Percentiles rank a stretch among this genome's conserved stretches.
These are phyloP conservation scores for Temnothorax unifasciatus DNA, from an alignment of 2,888 invertebrate genomes.

Conservation along the genomic window DNA sequence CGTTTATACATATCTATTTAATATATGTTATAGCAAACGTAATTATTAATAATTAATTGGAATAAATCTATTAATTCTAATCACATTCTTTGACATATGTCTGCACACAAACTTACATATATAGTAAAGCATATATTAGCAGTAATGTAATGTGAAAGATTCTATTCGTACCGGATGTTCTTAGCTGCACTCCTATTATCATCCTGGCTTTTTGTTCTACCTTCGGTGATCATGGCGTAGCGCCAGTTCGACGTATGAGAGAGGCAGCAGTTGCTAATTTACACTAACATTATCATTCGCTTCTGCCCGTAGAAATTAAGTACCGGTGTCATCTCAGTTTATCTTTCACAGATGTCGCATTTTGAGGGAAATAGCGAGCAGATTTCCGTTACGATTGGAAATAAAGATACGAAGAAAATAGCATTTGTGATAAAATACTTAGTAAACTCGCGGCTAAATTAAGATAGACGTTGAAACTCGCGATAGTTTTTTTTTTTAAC, in stretches of 20 bases:
- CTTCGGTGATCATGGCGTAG: conserved; percentile 14
- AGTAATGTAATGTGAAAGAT: conserved; percentile 9
- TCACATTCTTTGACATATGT: not conserved
- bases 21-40: not conserved
- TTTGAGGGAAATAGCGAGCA: not conserved
- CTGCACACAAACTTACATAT: not conserved
- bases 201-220: conserved; percentile 32
- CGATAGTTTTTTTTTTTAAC: not conserved
- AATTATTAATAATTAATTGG: conserved; percentile 1
- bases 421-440: not conserved
- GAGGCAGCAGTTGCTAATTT: conserved; percentile 21
- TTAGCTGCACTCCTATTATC: conserved; percentile 37
- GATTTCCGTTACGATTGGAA: not conserved
- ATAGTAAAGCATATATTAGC: not conserved
- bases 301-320: not conserved
- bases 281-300: conserved; percentile 15
- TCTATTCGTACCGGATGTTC: conserved; percentile 8
- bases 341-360: not conserved
- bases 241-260: conserved; percentile 41
- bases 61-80: not conserved
- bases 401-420: conserved; percentile 21
- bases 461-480: not conserved
- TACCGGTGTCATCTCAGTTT: not conserved
- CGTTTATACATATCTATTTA: not conserved
- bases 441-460: not conserved